Evolutionary conservation across 2,888 invertebrate genomes (phyloP), one percentile per base, ranked within the genome.

Genomic region (Dicycla oo): DNA sequence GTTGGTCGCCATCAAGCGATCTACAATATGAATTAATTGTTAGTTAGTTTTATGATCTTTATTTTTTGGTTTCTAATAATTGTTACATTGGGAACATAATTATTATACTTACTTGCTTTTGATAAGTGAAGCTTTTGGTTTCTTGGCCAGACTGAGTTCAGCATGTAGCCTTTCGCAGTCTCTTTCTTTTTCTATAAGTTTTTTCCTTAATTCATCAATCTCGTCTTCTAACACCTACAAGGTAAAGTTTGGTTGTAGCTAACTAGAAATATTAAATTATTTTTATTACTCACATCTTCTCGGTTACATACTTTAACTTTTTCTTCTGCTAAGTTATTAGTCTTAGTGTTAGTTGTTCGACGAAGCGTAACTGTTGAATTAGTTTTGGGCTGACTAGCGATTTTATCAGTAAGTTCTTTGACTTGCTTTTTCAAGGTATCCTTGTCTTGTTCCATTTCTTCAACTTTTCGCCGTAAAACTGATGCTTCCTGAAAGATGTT

Each of bases 391-490:
- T 92, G 95, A 34, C 92, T 93, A 58, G 96, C 95, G 40, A 98
- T 90, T 93, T 98, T 98, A 6, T 98, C 97, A 82, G 98, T 97
- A 43, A 98, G 94, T 82, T 98, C 98, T 86, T 97, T 97, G 13
- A 98, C 96, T 95, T 98, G 98, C 85, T 97, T 97, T 89, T 97
- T 97, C 20, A 97, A 93, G 61, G 97, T 97, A 74, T 97, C 97
- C 88, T 97, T 98, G 88, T 98, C 98, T 81, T 97, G 97, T 94
- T 99, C 98, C 81, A 98, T 94, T 86, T 98, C 98, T 91, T 98
- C 98, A 72, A 98, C 97, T 94, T 98, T 99, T 82, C 98, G 97
- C 56, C 98, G 97, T 78, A 99, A 94, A 74, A 98, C 98, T 34
- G 97, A 97, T 71, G 98, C 97, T 96, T 99, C 99, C 96, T 98